Evolutionary conservation across 2,113 vertebrate species (phyloP).

Genomic region (Eurypyga helias): DNA sequence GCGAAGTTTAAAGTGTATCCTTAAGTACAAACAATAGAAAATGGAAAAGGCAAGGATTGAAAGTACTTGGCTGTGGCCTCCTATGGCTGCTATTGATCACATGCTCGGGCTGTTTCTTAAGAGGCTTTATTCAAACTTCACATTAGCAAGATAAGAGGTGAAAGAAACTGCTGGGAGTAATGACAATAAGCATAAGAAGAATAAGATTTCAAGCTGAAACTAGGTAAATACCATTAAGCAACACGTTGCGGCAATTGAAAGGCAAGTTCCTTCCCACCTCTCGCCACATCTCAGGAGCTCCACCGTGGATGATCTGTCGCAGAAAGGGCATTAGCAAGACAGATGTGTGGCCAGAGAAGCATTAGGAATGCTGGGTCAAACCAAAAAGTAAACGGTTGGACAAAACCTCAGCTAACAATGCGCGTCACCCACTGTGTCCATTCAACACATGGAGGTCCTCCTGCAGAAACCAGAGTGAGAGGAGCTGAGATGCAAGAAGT

Average conservation of each 20-base stretch:
- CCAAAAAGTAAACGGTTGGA: background rate
- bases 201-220: background rate
- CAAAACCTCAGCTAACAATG: background rate
- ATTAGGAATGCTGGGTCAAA: background rate
- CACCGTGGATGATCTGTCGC: background rate
- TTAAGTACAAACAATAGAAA: constrained; percentile 32
- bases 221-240: background rate
- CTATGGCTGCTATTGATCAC: background rate
- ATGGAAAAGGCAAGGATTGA: background rate
- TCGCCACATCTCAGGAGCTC: background rate
- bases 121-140: constrained; percentile 38
- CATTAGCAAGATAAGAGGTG: constrained; percentile 28
- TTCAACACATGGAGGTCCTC: background rate
- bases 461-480: background rate
- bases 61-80: constrained; percentile 20
- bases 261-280: background rate
- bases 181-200: background rate
- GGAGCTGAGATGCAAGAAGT: background rate
- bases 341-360: background rate
- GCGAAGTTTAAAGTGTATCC: background rate
- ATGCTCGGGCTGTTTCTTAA: background rate
- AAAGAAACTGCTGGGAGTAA: constrained; percentile 21
- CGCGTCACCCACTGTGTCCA: background rate
- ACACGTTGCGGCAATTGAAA: background rate
- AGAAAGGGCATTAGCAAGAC: background rate